Evolutionary conservation across 2,797 vertebrate species (phyloP).

Genomic region (Phaenicophaeus curvirostris): DNA sequence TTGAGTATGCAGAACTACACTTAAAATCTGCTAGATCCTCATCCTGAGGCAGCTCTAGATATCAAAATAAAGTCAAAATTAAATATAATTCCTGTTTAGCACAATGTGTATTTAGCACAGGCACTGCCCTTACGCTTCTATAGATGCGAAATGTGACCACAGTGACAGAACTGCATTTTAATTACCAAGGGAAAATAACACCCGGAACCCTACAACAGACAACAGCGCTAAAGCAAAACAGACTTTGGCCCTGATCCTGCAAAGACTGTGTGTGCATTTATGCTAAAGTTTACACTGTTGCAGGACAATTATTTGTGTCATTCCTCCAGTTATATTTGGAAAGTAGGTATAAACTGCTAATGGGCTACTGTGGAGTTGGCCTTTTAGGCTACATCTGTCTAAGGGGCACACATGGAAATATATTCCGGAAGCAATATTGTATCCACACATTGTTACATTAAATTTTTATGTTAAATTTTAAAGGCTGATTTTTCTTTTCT

Average conservation of each 20-base stretch:
- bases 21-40: not conserved
- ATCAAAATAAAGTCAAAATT: slow-evolving; percentile 19
- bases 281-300: not conserved
- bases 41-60: not conserved
- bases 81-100: slow-evolving; percentile 2
- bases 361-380: not conserved
- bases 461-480: not conserved
- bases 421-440: not conserved
- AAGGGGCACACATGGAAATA: not conserved
- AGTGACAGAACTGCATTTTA: slow-evolving; percentile 11
- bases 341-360: not conserved
- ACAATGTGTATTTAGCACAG: not conserved
- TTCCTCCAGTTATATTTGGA: not conserved
- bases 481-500: not conserved
- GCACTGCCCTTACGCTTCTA: not conserved
- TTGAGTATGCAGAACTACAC: not conserved
- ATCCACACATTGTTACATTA: not conserved
- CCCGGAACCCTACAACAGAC: not conserved
- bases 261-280: not conserved
- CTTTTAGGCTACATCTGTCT: not conserved
- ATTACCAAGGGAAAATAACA: not conserved
- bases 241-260: not conserved
- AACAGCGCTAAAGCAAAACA: not conserved
- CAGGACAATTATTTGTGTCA: not conserved
- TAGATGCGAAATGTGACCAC: not conserved